Evolutionary conservation across 1,140 invertebrate species (phyloP), one percentile per base, ranked within the genome.

Genomic region (Leptoteleia sp.): DNA sequence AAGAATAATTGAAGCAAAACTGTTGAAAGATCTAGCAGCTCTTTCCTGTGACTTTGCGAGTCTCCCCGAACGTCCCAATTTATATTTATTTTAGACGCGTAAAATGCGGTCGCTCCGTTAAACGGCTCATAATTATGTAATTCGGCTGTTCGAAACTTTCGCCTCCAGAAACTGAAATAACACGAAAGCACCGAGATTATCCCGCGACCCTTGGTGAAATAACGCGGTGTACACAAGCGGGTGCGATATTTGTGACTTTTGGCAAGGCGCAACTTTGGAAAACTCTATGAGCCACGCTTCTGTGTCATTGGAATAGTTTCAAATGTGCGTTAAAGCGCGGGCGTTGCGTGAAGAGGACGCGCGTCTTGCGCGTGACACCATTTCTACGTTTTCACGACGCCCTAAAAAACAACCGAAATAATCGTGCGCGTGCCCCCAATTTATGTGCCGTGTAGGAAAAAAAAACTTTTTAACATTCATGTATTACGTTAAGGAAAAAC

Each of bases 301-400:
- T 79, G 72, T 79, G 80, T 79, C 80, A 81, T 76, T 79, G 72
- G 80, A 79, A 73, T 73, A 57, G 76, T 77, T 79, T 79, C 76
- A 76, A 79, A 79, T 70, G 65, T 43, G 68, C 70, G 64, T 71
- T 68, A 72, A 79, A 76, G 76, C 57, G 76, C 76, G 76, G 76
- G 76, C 76, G 80, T 79, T 67, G 64, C 47, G 67, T 65, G 68
- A 81, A 65, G 50, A 73, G 50, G 68, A 62, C 48, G 59, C 48
- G 33, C 68, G 37, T 57, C 54, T 68, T 75, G 62, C 54, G 42
- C 15, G 45, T 67, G 68, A 81, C 70, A 81, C 64, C 52, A 76
- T 76, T 80, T 76, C 71, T 42, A 47, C 43, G 25, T 62, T 33
- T 62, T 67, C 43, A 33, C 59, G 15, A 40, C 40, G 31, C 19